Evolutionary conservation across 2,797 vertebrate species (phyloP).

Genomic region (Oreochromis mossambicus): DNA sequence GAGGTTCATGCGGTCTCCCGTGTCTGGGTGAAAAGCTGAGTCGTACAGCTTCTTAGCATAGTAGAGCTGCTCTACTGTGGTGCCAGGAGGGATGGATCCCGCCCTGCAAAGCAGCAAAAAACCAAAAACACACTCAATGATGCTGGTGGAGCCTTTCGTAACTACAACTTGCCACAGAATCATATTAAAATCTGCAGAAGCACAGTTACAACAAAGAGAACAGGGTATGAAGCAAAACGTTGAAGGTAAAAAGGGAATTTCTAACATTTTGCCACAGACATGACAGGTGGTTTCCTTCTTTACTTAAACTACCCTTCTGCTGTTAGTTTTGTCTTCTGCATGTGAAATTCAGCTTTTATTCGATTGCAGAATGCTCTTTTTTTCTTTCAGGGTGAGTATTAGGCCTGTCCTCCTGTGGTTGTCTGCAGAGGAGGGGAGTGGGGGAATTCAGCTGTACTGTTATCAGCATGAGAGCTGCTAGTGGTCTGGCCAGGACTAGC

Average conservation of each 20-base stretch:
- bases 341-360: background rate
- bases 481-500: too few species aligned
- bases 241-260: background rate
- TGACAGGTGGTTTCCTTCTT: background rate
- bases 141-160: background rate
- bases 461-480: too few species aligned
- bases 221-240: background rate
- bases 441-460: too few species aligned
- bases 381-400: background rate
- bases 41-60: slow-evolving; percentile 98
- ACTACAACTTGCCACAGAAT: background rate
- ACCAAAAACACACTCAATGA: background rate
- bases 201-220: background rate
- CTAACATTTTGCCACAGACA: background rate
- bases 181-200: background rate
- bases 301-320: background rate
- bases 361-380: background rate
- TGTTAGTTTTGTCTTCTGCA: rapidly evolving
- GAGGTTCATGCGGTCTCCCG: slow-evolving; percentile 95
- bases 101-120: slow-evolving; percentile 69
- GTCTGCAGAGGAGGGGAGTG: rapidly evolving
- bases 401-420: background rate
- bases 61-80: slow-evolving; percentile 86
- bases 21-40: slow-evolving; percentile 97
- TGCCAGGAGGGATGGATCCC: slow-evolving; percentile 84